Percentiles rank a stretch among this genome's conserved stretches.
These are phyloP conservation scores for Tenebrio molitor DNA, from an alignment of 1,140 invertebrate species.

Conservation along the genomic window DNA sequence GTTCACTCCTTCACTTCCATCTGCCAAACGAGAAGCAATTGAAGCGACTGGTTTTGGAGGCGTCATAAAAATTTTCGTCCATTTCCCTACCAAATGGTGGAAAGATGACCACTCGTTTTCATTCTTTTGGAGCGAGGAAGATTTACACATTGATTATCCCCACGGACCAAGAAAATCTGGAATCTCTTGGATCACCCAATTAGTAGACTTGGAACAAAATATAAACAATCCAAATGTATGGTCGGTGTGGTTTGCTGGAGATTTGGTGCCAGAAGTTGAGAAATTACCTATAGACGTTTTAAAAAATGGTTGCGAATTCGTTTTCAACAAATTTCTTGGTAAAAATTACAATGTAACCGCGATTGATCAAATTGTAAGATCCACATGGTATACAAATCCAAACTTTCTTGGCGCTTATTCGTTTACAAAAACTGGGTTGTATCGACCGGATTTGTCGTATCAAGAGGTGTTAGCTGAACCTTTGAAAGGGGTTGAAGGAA, in stretches of 20 bases:
- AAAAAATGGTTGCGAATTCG: conserved; percentile 64
- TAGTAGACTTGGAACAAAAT: conserved; percentile 68
- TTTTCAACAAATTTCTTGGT: conserved; percentile 67
- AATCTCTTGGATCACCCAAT: conserved; percentile 43
- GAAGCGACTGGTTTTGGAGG: conserved; percentile 77
- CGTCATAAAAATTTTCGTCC: conserved; percentile 83
- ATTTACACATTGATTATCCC: conserved; percentile 74
- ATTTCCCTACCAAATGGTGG: conserved; percentile 77
- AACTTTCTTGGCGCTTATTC: conserved; percentile 52
- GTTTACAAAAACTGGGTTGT: conserved; percentile 70
- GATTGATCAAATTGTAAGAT: conserved; percentile 63
- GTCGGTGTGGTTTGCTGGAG: conserved; percentile 72
- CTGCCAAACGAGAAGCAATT: conserved; percentile 74
- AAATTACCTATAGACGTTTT: conserved; percentile 68
- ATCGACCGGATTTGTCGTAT: conserved; percentile 68
- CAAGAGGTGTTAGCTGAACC: conserved; percentile 57
- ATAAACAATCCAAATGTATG: conserved; percentile 68
- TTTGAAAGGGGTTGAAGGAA: not conserved
- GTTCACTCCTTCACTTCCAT: conserved; percentile 75
- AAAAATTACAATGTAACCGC: conserved; percentile 69
- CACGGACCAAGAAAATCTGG: conserved; percentile 68
- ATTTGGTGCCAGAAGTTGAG: conserved; percentile 70
- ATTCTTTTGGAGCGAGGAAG: conserved; percentile 71
- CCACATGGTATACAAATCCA: conserved; percentile 46
- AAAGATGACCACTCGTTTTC: conserved; percentile 69